phyloP scores from a whole-genome alignment of 2,888 invertebrate species.

The Euzophera pinguis region DNA sequence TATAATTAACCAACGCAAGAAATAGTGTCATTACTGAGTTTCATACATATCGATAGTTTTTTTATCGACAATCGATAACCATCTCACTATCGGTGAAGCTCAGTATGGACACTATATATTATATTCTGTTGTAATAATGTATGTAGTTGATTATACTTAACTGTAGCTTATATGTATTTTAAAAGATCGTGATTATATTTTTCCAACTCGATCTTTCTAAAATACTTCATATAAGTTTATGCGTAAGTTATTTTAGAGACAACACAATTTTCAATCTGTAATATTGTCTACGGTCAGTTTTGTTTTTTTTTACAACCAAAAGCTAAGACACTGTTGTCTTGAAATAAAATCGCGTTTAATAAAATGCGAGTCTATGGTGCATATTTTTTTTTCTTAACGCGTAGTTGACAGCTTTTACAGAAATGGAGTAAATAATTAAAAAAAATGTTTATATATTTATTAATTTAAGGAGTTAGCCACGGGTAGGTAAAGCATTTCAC shows the following conservation, averaged over 20 bases:
- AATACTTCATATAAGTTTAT: constrained; percentile 14
- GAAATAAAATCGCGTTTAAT: constrained; percentile 23
- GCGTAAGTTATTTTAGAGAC: constrained; percentile 26
- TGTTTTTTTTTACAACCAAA: constrained; percentile 15
- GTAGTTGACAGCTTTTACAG: constrained; percentile 19
- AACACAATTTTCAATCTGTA: constrained; percentile 22
- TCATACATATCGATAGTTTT: constrained; percentile 15
- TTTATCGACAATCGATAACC: constrained; percentile 12
- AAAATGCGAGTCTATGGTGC: constrained; percentile 28
- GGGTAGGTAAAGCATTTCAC: constrained; percentile 53
- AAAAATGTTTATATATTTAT: constrained; percentile 25
- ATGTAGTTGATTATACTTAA: constrained; percentile 15
- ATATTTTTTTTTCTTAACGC: constrained; percentile 26
- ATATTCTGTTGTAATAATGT: constrained; percentile 19
- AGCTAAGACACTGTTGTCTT: constrained; percentile 28
- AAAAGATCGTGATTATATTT: constrained; percentile 18
- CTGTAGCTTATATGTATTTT: constrained; percentile 16
- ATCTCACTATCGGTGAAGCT: neutral
- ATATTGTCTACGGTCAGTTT: constrained; percentile 15
- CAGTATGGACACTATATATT: constrained; percentile 10
- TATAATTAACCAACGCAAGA: neutral
- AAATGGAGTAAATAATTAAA: constrained; percentile 19
- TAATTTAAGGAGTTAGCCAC: constrained; percentile 34
- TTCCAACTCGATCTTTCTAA: constrained; percentile 26
- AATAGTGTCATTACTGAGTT: constrained; percentile 9